These are phyloP conservation scores for Mimumesa dahlbomi DNA, from an alignment of 2,888 invertebrate species.

Conservation along the genomic window DNA sequence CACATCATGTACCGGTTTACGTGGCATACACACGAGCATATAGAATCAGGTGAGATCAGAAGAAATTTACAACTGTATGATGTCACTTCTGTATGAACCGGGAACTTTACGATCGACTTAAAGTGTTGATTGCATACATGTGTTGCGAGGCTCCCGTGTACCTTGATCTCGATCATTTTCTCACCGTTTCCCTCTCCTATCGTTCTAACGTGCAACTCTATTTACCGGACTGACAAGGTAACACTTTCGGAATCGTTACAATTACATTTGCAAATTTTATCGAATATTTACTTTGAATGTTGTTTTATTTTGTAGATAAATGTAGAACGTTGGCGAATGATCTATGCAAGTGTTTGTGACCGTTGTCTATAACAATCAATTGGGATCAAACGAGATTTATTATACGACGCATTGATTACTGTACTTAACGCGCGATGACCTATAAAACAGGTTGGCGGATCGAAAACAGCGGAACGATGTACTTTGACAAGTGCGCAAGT, in stretches of 20 bases:
- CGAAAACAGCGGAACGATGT: constrained; percentile 23
- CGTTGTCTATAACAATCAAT: constrained; percentile 10
- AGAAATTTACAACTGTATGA: constrained; percentile 29
- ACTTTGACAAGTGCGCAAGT: constrained; percentile 2
- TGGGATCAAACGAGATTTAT: constrained; percentile 17
- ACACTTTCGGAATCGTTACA: too few species aligned
- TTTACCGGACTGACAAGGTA: not conserved
- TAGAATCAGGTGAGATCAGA: constrained; percentile 45
- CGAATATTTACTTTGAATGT: too few species aligned
- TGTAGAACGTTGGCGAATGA: too few species aligned
- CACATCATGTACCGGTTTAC: not conserved
- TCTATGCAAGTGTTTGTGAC: not conserved
- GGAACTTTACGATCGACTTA: constrained; percentile 12
- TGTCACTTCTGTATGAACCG: constrained; percentile 22
- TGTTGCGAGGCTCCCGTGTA: not conserved
- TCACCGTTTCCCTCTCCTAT: not conserved
- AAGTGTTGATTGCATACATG: not conserved
- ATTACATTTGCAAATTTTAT: too few species aligned
- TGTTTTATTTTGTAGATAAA: too few species aligned
- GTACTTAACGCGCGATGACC: constrained; percentile 20
- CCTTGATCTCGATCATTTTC: not conserved
- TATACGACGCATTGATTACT: constrained; percentile 16
- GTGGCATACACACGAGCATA: not conserved
- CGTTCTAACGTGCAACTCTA: not conserved
- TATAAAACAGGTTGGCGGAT: constrained; percentile 20